Percentiles rank a stretch among this genome's conserved stretches.
phyloP scores from a whole-genome alignment of 1,140 invertebrate genomes.

The Gonatopus flavifemur region DNA sequence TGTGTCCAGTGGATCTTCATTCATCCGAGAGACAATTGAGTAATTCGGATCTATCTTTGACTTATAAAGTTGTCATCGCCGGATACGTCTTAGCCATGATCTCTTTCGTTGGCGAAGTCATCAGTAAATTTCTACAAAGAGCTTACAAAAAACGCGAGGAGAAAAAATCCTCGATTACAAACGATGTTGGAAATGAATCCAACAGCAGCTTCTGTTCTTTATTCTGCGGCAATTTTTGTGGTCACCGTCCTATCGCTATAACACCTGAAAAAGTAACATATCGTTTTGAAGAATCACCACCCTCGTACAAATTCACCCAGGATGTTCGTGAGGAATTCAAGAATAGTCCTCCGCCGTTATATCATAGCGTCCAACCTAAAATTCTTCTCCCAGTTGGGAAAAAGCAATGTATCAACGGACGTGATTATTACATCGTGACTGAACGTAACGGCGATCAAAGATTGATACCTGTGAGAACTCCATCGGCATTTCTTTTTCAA shows the following conservation, averaged over 20 bases:
- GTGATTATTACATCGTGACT: slow-evolving; percentile 70
- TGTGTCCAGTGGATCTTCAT: slow-evolving; percentile 77
- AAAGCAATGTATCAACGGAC: slow-evolving; percentile 68
- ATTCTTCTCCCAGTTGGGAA: slow-evolving; percentile 25
- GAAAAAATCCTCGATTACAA: too few relatives aligned
- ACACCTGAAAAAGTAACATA: too few relatives aligned
- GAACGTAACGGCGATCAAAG: slow-evolving; percentile 62
- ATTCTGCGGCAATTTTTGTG: too few relatives aligned
- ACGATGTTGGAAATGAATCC: too few relatives aligned
- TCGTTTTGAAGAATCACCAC: too few relatives aligned
- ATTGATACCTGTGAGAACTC: slow-evolving; percentile 69
- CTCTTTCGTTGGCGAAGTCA: slow-evolving; percentile 67
- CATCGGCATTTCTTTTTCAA: slow-evolving; percentile 74
- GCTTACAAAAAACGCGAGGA: too few relatives aligned
- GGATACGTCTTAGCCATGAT: slow-evolving; percentile 63
- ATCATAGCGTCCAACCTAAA: background rate
- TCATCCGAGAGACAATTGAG: slow-evolving; percentile 76
- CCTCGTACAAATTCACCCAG: too few relatives aligned
- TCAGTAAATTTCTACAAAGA: slow-evolving; percentile 6
- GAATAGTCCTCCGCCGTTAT: slow-evolving; percentile 23
- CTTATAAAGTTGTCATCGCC: slow-evolving; percentile 68
- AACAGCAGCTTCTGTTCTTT: too few relatives aligned
- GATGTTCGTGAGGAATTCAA: too few relatives aligned
- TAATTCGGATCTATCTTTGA: slow-evolving; percentile 69
- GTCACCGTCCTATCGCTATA: too few relatives aligned